phyloP scores from a whole-genome alignment of 2,888 invertebrate species.

The Odontocolon sp. region DNA sequence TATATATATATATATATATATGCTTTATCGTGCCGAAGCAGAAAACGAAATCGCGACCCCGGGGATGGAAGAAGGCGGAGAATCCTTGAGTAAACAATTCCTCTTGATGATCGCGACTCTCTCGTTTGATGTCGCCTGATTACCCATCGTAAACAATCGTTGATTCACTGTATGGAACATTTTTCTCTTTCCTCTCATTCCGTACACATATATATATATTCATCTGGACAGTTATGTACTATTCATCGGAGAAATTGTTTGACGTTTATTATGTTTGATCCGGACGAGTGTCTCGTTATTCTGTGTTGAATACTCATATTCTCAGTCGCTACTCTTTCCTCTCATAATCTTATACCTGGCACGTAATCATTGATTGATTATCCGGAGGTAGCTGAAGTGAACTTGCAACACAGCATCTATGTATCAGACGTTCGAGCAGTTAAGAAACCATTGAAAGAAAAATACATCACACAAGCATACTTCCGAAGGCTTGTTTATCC shows the following conservation, averaged over 20 bases:
- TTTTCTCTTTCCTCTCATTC: slow-evolving; percentile 40
- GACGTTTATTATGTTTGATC: slow-evolving; percentile 43
- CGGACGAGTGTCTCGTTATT: slow-evolving; percentile 33
- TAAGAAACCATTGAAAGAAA: slow-evolving; percentile 23
- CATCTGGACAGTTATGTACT: not conserved
- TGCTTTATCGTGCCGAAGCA: slow-evolving; percentile 17
- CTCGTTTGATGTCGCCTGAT: slow-evolving; percentile 81
- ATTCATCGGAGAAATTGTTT: slow-evolving; percentile 55
- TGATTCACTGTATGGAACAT: slow-evolving; percentile 71
- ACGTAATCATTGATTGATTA: slow-evolving; percentile 57
- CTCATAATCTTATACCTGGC: slow-evolving; percentile 39
- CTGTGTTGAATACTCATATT: slow-evolving; percentile 38
- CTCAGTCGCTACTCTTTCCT: not conserved
- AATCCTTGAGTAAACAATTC: slow-evolving; percentile 79
- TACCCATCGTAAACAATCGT: slow-evolving; percentile 80
- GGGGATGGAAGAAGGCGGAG: slow-evolving; percentile 64
- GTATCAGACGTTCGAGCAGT: too few relatives aligned
- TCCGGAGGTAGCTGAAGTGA: slow-evolving; percentile 11
- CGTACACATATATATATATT: not conserved
- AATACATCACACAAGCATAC: slow-evolving; percentile 25
- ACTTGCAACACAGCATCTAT: too few relatives aligned
- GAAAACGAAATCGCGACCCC: slow-evolving; percentile 58
- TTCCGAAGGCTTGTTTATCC: slow-evolving; percentile 40
- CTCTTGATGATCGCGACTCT: slow-evolving; percentile 78
- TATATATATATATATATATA: slow-evolving; percentile 32